Conservation (phyloP, 2,113 vertebrate genomes). For the Ciconia boyciana region DNA sequence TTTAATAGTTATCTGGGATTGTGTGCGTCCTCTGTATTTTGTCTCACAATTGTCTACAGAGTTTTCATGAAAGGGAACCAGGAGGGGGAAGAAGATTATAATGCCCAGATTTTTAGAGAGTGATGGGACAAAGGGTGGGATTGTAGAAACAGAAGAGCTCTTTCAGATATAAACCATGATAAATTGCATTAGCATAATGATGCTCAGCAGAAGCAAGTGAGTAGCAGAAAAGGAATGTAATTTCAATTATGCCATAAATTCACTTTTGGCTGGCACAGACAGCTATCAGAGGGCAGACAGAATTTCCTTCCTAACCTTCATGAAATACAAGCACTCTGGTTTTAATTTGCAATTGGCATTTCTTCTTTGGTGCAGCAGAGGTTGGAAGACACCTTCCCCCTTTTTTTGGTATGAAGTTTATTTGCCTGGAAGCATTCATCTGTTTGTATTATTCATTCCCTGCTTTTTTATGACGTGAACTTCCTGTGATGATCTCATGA, state of each 20-base stretch:
- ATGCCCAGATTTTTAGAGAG: neutral
- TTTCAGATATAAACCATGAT: neutral
- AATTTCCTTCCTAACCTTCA: conserved; percentile 9
- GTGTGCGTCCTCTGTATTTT: neutral
- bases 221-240: conserved; percentile 20
- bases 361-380: neutral
- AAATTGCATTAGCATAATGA: neutral
- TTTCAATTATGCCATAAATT: conserved; percentile 28
- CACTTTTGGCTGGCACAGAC: neutral
- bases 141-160: neutral
- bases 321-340: neutral
- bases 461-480: neutral
- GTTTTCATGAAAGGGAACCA: neutral
- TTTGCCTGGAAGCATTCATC: neutral
- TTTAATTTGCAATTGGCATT: neutral
- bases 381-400: neutral
- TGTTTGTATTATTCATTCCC: neutral
- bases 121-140: neutral
- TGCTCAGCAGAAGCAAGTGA: conserved; percentile 6
- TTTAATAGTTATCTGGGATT: neutral
- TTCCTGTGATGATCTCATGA: conserved; percentile 43
- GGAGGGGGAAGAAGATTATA: neutral
- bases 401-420: neutral
- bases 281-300: neutral
- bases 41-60: neutral